A percentile compares a stretch with the other conserved stretches of the same genome.
Conservation (phyloP, 2,888 invertebrate species). For the Cybosia mesomella region DNA sequence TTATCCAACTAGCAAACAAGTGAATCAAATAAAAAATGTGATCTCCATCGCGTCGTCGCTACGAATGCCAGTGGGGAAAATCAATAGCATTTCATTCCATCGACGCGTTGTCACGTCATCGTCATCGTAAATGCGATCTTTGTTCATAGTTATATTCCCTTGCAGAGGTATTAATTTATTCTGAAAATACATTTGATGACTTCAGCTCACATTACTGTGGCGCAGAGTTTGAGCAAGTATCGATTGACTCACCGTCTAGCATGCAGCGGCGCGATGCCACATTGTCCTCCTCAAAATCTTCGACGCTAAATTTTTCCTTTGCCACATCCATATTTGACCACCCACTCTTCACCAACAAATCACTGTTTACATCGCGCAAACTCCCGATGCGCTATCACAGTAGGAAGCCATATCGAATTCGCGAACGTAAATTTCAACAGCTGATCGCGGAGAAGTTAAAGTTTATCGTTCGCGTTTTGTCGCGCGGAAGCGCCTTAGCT, state of each 20-base stretch:
- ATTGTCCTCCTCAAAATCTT: conserved; percentile 79
- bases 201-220: conserved; percentile 17
- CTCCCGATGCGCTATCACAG: conserved; percentile 63
- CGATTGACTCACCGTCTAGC: conserved; percentile 79
- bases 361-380: conserved; percentile 63
- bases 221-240: conserved; percentile 30
- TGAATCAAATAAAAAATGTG: conserved; percentile 20
- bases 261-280: conserved; percentile 79
- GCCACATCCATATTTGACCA: conserved; percentile 73
- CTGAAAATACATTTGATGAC: conserved; percentile 19
- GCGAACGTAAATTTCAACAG: conserved; percentile 52
- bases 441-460: conserved; percentile 55
- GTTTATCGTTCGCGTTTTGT: conserved; percentile 49
- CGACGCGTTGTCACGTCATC: conserved; percentile 32
- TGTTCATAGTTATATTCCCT: conserved; percentile 43
- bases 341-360: conserved; percentile 56
- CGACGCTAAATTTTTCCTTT: conserved; percentile 69
- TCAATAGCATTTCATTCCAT: conserved; percentile 50
- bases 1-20: background rate
- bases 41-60: conserved; percentile 9
- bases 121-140: conserved; percentile 49
- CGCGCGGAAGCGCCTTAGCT: conserved; percentile 68
- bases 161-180: conserved; percentile 17
- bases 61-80: conserved; percentile 37
- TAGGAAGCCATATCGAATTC: conserved; percentile 57